phyloP scores from a whole-genome alignment of 2,888 invertebrate species.

The Slavum lentiscoides region DNA sequence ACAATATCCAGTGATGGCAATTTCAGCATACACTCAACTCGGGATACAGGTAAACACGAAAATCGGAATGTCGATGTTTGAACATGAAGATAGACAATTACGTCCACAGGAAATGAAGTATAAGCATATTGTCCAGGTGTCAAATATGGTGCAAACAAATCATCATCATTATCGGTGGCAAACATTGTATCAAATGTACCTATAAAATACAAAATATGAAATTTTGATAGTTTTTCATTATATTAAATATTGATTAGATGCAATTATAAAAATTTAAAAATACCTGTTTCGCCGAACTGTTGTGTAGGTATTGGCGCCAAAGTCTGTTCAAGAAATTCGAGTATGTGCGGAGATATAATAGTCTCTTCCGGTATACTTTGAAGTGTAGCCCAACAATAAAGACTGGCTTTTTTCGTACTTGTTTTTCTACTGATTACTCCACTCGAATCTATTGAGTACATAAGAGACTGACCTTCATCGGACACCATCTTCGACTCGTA shows the following conservation, averaged over 20 bases:
- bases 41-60: constrained; percentile 90
- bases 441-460: constrained; percentile 59
- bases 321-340: constrained; percentile 96
- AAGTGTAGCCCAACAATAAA: constrained; percentile 94
- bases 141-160: constrained; percentile 54
- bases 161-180: constrained; percentile 53
- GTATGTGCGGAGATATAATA: constrained; percentile 92
- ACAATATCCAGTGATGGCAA: constrained; percentile 96
- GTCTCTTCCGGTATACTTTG: constrained; percentile 98
- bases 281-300: constrained; percentile 55
- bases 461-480: constrained; percentile 66
- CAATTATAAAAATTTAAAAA: neutral
- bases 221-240: neutral
- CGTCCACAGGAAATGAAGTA: constrained; percentile 96
- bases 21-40: constrained; percentile 94
- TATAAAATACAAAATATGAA: neutral
- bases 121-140: constrained; percentile 74
- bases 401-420: constrained; percentile 81
- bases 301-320: constrained; percentile 84
- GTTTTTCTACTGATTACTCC: constrained; percentile 57
- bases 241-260: neutral
- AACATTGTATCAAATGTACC: constrained; percentile 52
- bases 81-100: constrained; percentile 97
- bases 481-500: constrained; percentile 77
- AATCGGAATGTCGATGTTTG: constrained; percentile 96